Conservation (phyloP, 2,113 vertebrate species). For the Lophura nycthemera region DNA sequence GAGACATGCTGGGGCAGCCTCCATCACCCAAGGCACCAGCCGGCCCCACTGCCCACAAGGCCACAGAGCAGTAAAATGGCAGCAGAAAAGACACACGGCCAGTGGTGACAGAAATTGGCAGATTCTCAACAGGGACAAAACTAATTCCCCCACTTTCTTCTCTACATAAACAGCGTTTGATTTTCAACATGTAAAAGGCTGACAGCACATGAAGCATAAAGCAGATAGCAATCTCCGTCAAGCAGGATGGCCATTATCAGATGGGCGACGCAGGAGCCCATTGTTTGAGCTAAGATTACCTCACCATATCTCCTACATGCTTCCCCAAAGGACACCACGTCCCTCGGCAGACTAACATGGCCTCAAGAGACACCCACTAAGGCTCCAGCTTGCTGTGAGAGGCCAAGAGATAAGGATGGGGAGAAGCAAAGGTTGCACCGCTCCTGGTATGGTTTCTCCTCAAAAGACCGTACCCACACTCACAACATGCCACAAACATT, state of each 20-base stretch:
- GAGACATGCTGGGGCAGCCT: slow-evolving; percentile 13
- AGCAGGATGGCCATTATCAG: slow-evolving; percentile 58
- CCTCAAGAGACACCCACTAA: neutral
- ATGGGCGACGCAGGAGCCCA: slow-evolving; percentile 33
- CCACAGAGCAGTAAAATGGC: neutral
- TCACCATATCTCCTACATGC: neutral
- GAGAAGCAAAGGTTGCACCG: neutral
- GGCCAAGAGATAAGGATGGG: neutral
- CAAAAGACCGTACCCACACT: neutral
- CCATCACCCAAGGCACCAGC: neutral
- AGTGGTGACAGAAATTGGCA: slow-evolving; percentile 41
- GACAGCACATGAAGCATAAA: slow-evolving; percentile 21
- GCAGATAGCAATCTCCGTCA: neutral
- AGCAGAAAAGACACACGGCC: slow-evolving; percentile 32
- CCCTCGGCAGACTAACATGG: neutral
- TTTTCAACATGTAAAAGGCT: slow-evolving; percentile 9
- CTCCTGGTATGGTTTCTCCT: neutral
- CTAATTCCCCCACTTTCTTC: slow-evolving; percentile 23
- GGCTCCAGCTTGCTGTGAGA: too few relatives aligned
- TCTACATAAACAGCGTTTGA: slow-evolving; percentile 18
- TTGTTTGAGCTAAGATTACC: slow-evolving; percentile 63
- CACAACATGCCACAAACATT: neutral
- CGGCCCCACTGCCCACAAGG: neutral
- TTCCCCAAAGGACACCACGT: slow-evolving; percentile 3
- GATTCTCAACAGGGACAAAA: neutral